Base-by-base conservation (phyloP, 2,113 vertebrate genomes). In the Macroglossus sobrinus region DNA sequence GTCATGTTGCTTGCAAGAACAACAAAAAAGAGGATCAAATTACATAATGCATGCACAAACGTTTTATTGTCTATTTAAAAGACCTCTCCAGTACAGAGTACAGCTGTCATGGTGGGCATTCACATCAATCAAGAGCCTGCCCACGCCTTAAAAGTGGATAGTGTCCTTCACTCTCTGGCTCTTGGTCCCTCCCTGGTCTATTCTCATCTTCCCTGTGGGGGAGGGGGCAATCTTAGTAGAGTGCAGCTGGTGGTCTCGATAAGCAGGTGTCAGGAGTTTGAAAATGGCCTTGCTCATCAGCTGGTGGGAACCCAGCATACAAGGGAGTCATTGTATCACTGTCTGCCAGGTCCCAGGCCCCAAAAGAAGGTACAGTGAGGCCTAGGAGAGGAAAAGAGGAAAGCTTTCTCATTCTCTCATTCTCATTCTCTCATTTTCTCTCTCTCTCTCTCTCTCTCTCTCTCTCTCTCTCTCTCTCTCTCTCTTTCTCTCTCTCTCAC, bases 231-330 rank as follows among this genome's bases (percentile, higher is more conserved):
- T 76, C 80, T 92, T n/a, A 35, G 63, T 55, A 72, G 68, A 43
- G 59, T 2, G 81, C 96, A 95, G 97, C 96, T 97, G 97, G 93
- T 22, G 0, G 53, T 90, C 78, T n/a, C 88, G 97, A 97, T 96
- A 96, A 98, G 97, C 97, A 97, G 97, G 97, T 97, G 97, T 93
- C 76, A 72, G 85, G 76, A 91, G 95, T 89, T 86, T 97, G 96
- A 95, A 97, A 75, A 96, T 96, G 97, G 97, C 97, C 96, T 97
- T 97, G 96, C 93, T 84, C 78, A 76, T 97, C 91, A 95, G 94
- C 93, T 97, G 91, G 94, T 94, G 96, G 89, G 94, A 96, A 93
- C 80, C 63, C 22, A 74, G 43, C 7, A 64, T 85, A 97, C 97
- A 98, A 97, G 82, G 94, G 84, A 94, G 50, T 76, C 95, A 89